phyloP scores from a whole-genome alignment of 2,888 invertebrate species.

The Pyrochroa serraticornis region DNA sequence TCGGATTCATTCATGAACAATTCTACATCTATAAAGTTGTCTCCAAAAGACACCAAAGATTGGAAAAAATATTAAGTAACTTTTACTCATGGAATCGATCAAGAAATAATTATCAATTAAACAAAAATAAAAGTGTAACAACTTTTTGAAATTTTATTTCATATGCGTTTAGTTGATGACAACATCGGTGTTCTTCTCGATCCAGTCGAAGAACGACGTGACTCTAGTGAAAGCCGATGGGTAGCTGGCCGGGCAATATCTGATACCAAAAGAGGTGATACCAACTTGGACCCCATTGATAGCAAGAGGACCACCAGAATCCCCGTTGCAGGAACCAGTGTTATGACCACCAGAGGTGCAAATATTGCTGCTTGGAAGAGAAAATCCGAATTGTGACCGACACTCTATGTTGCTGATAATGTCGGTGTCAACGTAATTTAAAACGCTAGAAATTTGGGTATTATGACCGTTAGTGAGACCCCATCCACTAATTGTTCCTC shows the following conservation, averaged over 20 bases:
- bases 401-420: slow-evolving; percentile 12
- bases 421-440: slow-evolving; percentile 9
- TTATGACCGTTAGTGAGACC: slow-evolving; percentile 25
- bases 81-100: too few species aligned
- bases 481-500: slow-evolving; percentile 34
- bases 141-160: too few species aligned
- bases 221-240: slow-evolving; percentile 29
- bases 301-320: slow-evolving; percentile 35
- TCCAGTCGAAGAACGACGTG: slow-evolving; percentile 29
- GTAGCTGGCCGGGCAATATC: slow-evolving; percentile 20
- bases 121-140: too few species aligned
- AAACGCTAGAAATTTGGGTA: slow-evolving; percentile 19
- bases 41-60: too few species aligned
- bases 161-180: too few species aligned
- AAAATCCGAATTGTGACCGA: background rate
- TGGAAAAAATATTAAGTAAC: too few species aligned
- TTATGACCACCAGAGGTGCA: slow-evolving; percentile 26
- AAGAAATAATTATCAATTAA: too few species aligned
- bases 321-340: slow-evolving; percentile 30
- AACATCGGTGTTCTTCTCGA: slow-evolving; percentile 14
- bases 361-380: slow-evolving; percentile 4
- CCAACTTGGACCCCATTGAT: slow-evolving; percentile 25
- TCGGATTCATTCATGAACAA: too few species aligned
- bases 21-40: too few species aligned
- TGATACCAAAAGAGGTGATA: slow-evolving; percentile 29